phyloP scores from a whole-genome alignment of 2,797 vertebrate genomes.

The Margarornis squamiger region DNA sequence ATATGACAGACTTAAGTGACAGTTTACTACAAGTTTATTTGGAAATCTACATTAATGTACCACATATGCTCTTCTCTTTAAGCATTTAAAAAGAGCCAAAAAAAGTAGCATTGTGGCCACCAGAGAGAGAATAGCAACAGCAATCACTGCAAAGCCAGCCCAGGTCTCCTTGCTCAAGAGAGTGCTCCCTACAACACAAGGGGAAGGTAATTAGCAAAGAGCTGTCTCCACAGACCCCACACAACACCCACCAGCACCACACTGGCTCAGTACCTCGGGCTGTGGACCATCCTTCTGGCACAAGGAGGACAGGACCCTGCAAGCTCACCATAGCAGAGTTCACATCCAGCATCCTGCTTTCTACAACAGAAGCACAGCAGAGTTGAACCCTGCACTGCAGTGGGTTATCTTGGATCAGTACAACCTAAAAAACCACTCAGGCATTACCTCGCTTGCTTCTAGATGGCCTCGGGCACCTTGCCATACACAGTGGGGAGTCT shows the following conservation, averaged over 20 bases:
- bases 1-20: not conserved
- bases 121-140: not conserved
- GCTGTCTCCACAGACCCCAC: not conserved
- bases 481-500: slow-evolving; percentile 67
- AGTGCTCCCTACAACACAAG: not conserved
- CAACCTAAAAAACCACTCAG: not conserved
- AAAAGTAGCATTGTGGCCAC: not conserved
- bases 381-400: rapidly evolving
- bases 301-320: slow-evolving; percentile 67
- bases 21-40: slow-evolving; percentile 43
- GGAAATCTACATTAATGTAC: not conserved
- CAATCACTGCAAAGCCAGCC: not conserved
- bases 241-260: not conserved
- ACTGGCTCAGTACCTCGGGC: slow-evolving; percentile 45
- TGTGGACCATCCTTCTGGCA: slow-evolving; percentile 43
- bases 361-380: not conserved
- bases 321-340: slow-evolving; percentile 60
- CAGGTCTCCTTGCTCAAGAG: not conserved
- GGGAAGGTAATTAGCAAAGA: not conserved
- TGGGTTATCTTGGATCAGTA: rapidly evolving
- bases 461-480: slow-evolving; percentile 41
- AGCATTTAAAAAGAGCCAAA: not conserved
- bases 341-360: not conserved
- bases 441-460: slow-evolving; percentile 65
- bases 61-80: not conserved